Evolutionary conservation across 2,888 invertebrate genomes (phyloP).

Genomic region (Saturnia pavonia): DNA sequence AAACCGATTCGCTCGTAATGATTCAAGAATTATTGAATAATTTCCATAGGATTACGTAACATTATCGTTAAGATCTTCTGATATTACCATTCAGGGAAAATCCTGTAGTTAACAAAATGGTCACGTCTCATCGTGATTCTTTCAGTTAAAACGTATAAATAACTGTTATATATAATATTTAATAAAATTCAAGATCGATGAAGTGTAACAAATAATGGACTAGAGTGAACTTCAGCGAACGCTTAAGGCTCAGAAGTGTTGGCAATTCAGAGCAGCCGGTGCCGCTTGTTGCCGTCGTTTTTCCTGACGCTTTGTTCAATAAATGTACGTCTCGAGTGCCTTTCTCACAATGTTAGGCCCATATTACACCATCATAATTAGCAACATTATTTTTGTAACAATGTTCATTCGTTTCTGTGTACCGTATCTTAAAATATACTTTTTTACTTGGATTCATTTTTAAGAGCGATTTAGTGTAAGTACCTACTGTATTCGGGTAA

Average conservation of each 20-base stretch:
- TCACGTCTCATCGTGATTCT: constrained; percentile 7
- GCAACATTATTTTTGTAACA: constrained; percentile 20
- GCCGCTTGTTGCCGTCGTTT: constrained; percentile 69
- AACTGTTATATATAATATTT: constrained; percentile 37
- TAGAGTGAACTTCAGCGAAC: constrained; percentile 62
- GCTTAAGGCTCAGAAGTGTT: constrained; percentile 64
- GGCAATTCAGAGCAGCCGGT: constrained; percentile 74
- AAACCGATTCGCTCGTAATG: not conserved
- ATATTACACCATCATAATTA: constrained; percentile 57
- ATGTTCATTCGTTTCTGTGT: constrained; percentile 4
- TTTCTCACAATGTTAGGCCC: constrained; percentile 59
- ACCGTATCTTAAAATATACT: not conserved
- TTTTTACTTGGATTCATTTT: not conserved
- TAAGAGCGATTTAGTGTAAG: not conserved
- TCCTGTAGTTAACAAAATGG: not conserved
- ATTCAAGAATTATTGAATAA: constrained; percentile 6
- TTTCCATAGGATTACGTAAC: constrained; percentile 2
- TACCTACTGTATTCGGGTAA: not conserved
- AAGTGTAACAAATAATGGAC: constrained; percentile 71
- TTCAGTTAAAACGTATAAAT: not conserved
- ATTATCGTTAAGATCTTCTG: constrained; percentile 4
- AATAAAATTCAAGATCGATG: constrained; percentile 54
- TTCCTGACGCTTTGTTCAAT: constrained; percentile 71
- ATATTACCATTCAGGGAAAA: not conserved
- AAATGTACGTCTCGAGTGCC: constrained; percentile 64